phyloP scores from a whole-genome alignment of 2,888 invertebrate species.

The Anthrax anthrax region DNA sequence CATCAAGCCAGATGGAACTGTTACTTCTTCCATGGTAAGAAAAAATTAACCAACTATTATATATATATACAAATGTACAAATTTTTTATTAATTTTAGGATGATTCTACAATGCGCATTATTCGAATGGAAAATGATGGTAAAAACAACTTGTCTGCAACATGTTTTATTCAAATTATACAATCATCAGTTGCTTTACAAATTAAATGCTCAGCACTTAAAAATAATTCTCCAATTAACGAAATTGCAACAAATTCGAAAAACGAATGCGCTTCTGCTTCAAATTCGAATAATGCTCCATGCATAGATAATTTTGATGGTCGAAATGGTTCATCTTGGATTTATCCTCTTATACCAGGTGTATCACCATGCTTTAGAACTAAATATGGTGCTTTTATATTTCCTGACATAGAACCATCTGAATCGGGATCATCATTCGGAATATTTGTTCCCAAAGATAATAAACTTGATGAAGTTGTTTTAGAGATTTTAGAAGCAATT shows the following conservation, averaged over 20 bases:
- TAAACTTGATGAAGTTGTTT: conserved; percentile 37
- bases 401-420: conserved; percentile 46
- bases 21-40: conserved; percentile 44
- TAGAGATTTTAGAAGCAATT: conserved; percentile 45
- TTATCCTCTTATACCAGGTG: conserved; percentile 55
- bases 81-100: conserved; percentile 7
- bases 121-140: conserved; percentile 12
- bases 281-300: not conserved
- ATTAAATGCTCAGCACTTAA: not conserved
- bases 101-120: conserved; percentile 12
- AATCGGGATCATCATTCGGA: conserved; percentile 45
- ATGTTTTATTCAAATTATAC: conserved; percentile 15
- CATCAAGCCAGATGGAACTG: conserved; percentile 47
- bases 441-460: conserved; percentile 41
- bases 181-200: conserved; percentile 7
- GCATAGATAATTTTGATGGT: conserved; percentile 23
- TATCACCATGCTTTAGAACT: conserved; percentile 53
- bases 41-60: conserved; percentile 4
- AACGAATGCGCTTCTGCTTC: not conserved
- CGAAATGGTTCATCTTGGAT: conserved; percentile 47
- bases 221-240: too few species aligned
- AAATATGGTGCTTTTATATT: conserved; percentile 60
- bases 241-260: too few species aligned
- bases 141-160: conserved; percentile 10
- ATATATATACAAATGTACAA: not conserved